Evolutionary conservation across 2,888 invertebrate genomes (phyloP).

Genomic region (Dasysyrphus albostriatus): DNA sequence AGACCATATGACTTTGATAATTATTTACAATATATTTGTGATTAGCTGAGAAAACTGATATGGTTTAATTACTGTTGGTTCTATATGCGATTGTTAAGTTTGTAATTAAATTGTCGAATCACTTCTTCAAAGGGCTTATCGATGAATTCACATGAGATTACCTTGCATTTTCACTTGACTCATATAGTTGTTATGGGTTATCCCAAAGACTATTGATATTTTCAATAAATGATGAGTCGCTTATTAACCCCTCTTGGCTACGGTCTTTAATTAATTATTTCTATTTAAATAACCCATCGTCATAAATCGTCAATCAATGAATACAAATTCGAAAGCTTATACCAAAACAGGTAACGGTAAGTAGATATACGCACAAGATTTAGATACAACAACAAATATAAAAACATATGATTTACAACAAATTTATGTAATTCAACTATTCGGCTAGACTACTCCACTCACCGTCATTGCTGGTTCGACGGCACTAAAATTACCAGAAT

Average conservation of each 20-base stretch:
- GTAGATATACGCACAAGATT: background rate
- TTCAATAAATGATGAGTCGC: background rate
- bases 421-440: constrained; percentile 11
- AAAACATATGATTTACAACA: background rate
- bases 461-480: constrained; percentile 5
- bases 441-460: constrained; percentile 32
- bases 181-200: background rate
- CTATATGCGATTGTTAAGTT: too few relatives aligned
- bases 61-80: too few relatives aligned
- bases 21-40: too few relatives aligned
- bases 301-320: background rate
- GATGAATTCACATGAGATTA: too few relatives aligned
- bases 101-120: too few relatives aligned
- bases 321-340: constrained; percentile 33
- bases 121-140: too few relatives aligned
- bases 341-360: constrained; percentile 30
- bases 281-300: background rate
- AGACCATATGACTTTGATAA: too few relatives aligned
- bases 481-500: constrained; percentile 10
- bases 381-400: background rate
- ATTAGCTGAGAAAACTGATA: too few relatives aligned
- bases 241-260: background rate
- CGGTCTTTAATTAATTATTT: background rate
- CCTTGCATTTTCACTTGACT: too few relatives aligned
- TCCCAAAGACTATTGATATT: background rate